These are phyloP conservation scores for Rhizomys pruinosus DNA, from an alignment of 2,113 vertebrate species.

Conservation along the genomic window DNA sequence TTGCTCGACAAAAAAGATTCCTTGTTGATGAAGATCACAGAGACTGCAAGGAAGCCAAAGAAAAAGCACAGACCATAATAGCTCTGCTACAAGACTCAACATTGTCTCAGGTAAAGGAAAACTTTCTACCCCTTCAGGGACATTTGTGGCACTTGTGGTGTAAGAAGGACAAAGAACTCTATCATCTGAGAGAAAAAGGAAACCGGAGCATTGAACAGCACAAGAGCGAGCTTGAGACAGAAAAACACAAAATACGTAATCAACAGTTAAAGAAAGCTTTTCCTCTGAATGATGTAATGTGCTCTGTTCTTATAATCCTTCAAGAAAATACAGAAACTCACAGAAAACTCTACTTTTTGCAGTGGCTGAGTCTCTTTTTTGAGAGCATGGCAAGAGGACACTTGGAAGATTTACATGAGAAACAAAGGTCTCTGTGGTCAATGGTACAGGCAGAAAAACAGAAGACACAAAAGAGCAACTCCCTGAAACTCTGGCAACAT, in stretches of 20 bases:
- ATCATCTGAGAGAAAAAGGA: background rate
- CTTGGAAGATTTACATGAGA: conserved; percentile 68
- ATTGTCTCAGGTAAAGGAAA: background rate
- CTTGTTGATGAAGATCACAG: conserved; percentile 80
- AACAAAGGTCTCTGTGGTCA: conserved; percentile 76
- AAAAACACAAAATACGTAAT: conserved; percentile 65
- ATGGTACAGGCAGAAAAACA: conserved; percentile 64
- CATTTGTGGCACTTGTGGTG: background rate
- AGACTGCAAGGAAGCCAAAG: conserved; percentile 74
- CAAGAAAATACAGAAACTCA: conserved; percentile 5
- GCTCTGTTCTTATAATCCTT: conserved; percentile 66
- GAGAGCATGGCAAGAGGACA: conserved; percentile 65
- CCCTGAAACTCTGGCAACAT: background rate
- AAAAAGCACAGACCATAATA: conserved; percentile 54
- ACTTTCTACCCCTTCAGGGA: background rate
- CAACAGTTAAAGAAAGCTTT: conserved; percentile 48
- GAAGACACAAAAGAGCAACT: conserved; percentile 52
- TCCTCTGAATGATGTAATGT: conserved; percentile 71
- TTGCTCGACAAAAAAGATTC: conserved; percentile 74
- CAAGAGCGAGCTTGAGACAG: conserved; percentile 67
- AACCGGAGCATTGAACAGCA: background rate
- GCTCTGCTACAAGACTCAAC: background rate
- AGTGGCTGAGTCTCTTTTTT: conserved; percentile 80
- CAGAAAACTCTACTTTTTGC: conserved; percentile 82
- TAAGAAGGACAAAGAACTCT: background rate